phyloP scores from a whole-genome alignment of 2,888 invertebrate species.

The Apodemia hepburni region DNA sequence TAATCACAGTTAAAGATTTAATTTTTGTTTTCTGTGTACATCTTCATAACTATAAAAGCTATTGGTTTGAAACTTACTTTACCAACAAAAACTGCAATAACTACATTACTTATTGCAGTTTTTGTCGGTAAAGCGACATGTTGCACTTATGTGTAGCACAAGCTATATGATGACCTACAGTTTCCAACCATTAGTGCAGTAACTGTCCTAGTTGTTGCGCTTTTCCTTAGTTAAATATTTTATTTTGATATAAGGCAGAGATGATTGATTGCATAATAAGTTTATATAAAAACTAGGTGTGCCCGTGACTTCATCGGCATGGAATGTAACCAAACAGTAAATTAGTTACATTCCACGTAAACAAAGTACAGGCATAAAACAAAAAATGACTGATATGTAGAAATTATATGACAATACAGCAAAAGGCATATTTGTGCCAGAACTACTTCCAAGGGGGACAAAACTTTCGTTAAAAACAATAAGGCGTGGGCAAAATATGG shows the following conservation, averaged over 20 bases:
- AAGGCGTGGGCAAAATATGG: too few relatives aligned
- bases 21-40: constrained; percentile 22
- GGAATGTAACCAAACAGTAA: too few relatives aligned
- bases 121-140: constrained; percentile 17
- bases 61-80: constrained; percentile 23
- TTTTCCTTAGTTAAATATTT: constrained; percentile 19
- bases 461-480: too few relatives aligned
- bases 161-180: constrained; percentile 19
- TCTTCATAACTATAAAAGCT: constrained; percentile 20
- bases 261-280: constrained; percentile 22
- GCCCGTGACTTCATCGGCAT: too few relatives aligned
- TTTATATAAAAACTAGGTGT: too few relatives aligned
- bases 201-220: constrained; percentile 20
- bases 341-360: too few relatives aligned
- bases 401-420: too few relatives aligned
- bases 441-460: too few relatives aligned
- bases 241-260: constrained; percentile 20
- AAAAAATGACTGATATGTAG: too few relatives aligned
- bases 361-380: too few relatives aligned
- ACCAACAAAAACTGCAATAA: constrained; percentile 21
- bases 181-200: constrained; percentile 20
- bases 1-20: constrained; percentile 11
- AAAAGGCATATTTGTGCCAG: too few relatives aligned
- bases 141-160: constrained; percentile 20
- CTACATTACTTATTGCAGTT: constrained; percentile 19